A percentile compares a stretch with the other conserved stretches of the same genome.
Evolutionary conservation across 2,888 invertebrate species (phyloP).

Genomic region (Drosophila koepferae): DNA sequence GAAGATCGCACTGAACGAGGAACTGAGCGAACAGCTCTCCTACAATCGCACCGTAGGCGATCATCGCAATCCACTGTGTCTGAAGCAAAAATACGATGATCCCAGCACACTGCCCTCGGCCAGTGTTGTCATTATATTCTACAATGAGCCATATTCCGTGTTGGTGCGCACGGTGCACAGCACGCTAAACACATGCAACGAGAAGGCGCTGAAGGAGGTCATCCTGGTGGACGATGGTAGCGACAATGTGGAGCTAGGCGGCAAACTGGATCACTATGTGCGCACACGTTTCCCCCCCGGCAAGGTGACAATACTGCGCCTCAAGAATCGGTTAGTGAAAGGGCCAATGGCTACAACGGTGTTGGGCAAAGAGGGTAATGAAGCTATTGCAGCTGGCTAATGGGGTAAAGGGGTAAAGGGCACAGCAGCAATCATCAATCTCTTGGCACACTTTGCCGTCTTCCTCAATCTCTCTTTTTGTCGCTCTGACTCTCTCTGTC

Average conservation of each 20-base stretch:
- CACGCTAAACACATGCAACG: conserved; percentile 89
- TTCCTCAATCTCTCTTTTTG: background rate
- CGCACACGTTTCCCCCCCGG: conserved; percentile 89
- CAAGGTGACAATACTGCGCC: conserved; percentile 90
- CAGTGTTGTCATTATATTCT: conserved; percentile 94
- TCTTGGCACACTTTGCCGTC: conserved; percentile 37
- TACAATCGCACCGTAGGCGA: conserved; percentile 89
- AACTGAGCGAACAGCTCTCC: conserved; percentile 94
- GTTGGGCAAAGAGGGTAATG: background rate
- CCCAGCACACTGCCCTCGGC: conserved; percentile 88
- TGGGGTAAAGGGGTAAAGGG: conserved; percentile 17
- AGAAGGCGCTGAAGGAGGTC: conserved; percentile 91
- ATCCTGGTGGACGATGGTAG: conserved; percentile 98
- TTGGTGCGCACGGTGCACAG: conserved; percentile 91
- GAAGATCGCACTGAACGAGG: conserved; percentile 94
- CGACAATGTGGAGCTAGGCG: conserved; percentile 90
- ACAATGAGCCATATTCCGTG: conserved; percentile 95
- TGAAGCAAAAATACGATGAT: conserved; percentile 86
- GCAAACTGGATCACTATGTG: conserved; percentile 92
- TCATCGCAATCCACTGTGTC: conserved; percentile 83
- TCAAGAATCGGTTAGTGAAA: conserved; percentile 88
- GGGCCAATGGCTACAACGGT: background rate
- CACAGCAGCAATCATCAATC: background rate
- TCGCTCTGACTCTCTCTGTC: background rate
- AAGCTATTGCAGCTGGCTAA: background rate